Evolutionary conservation across 2,888 invertebrate genomes (phyloP), one percentile per base, ranked within the genome.

Genomic region (Notocelia uddmanniana): DNA sequence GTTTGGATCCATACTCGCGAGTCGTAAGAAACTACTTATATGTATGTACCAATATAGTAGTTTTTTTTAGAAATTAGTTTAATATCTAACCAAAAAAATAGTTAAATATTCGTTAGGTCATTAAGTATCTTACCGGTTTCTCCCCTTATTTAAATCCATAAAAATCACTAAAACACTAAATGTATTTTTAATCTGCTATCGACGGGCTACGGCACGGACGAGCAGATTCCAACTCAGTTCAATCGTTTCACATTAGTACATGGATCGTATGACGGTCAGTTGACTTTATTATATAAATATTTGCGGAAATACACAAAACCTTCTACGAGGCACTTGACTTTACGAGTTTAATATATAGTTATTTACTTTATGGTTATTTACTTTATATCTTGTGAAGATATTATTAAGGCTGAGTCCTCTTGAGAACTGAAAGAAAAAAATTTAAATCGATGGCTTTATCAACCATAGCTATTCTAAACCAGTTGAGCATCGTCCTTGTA

Each of bases 271-370:
- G 37, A 41, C 15, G 57, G 11, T 41, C 3, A 58, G 57, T 70
- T 70, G 55, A 63, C 69, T 37, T 21, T 70, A 31, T 58, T 26
- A 50, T 19, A 58, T 41, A 58, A 70, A 70, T 70, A 70, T 70
- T 70, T 64, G 57, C 50, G 23, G 50, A 19, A 50, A 37, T 13
- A 34, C 64, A 69, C 52, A 19, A 19, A 62, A 21, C 45, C 52
- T 41, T 50, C 31, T 18, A 41, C 58, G 48, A 41, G 6, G 18
- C 52, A 41, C 68, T 19, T 19, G 11, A 45, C 54, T 26, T 23
- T 34, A 34, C 34, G 18, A 62, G 50, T n/a, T 67, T 11, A 34
- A 54, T 41, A 26, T 52, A 60, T 52, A 68, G n/a, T n/a, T n/a
- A n/a, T n/a, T n/a, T n/a, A 52, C 59, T 68, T 68, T 59, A n/a